Evolutionary conservation across 1,140 invertebrate genomes (phyloP).

Genomic region (Neuroterus valhalla): DNA sequence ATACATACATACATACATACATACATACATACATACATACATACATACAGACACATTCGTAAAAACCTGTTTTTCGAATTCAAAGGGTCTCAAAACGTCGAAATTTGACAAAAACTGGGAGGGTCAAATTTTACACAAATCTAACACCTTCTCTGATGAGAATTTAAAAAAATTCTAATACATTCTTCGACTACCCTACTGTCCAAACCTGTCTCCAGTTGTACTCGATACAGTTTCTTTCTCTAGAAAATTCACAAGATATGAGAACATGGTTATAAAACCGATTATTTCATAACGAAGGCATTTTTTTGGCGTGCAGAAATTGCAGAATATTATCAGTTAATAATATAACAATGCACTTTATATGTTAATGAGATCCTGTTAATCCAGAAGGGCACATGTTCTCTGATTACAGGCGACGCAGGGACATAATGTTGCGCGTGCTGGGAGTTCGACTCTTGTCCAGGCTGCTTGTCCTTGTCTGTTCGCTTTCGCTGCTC

Average conservation of each 20-base stretch:
- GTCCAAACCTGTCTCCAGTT: too few relatives aligned
- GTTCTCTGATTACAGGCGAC: constrained; percentile 65
- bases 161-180: too few relatives aligned
- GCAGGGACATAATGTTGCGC: constrained; percentile 73
- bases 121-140: too few relatives aligned
- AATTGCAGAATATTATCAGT: neutral
- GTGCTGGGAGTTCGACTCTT: constrained; percentile 76
- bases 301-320: neutral
- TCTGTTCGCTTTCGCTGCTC: constrained; percentile 76
- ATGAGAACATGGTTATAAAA: neutral
- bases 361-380: constrained; percentile 52
- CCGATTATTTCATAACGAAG: neutral
- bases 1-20: too few relatives aligned
- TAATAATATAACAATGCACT: constrained; percentile 3
- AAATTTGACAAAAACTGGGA: too few relatives aligned
- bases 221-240: too few relatives aligned
- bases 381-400: constrained; percentile 45
- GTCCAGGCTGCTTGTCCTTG: constrained; percentile 76
- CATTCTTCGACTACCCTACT: too few relatives aligned
- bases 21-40: too few relatives aligned
- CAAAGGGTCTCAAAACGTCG: too few relatives aligned
- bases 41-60: too few relatives aligned
- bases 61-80: too few relatives aligned
- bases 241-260: neutral
- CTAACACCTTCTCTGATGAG: too few relatives aligned